Evolutionary conservation across 2,888 invertebrate genomes (phyloP), one percentile per base, ranked within the genome.

Genomic region (Agrotis clavis): DNA sequence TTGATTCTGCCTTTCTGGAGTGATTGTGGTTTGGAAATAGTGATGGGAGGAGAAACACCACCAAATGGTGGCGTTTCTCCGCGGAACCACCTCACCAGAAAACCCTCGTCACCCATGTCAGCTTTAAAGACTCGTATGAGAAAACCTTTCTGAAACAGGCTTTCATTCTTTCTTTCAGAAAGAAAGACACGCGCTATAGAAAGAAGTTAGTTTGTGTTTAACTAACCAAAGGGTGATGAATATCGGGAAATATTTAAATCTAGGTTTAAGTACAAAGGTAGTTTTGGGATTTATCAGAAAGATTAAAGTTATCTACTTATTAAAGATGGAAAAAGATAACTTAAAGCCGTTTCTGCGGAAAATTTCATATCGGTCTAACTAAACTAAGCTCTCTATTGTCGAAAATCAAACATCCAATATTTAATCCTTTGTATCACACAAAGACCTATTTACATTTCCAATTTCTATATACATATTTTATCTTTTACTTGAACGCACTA

Each of bases 401-500:
- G 35, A 53, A 53, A 54, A 53, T 21, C 0, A 11, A 25, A 67
- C 13, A 9, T 13, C 6, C 18, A 48, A 61, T 35, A 30, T 19
- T 2, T 68, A 50, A 68, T 69, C 30, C 48, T 16, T n/a, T 19
- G 13, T 35, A 35, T 25, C 41, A 25, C 16, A 21, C 7, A 47
- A 50, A 57, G 59, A 57, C 56, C 25, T 56, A 72, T 77, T 77
- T 71, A 74, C 59, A 77, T 71, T 48, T 61, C 14, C n/a, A 61
- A 71, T 78, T 56, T 21, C 18, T 30, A 13, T 41, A 62, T 56
- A 63, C 19, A 47, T 35, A 71, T 47, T 69, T 77, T 54, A 61
- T 63, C 67, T 71, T 47, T 65, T 53, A 53, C 50, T 64, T 7
- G 45, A 62, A 67, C 60, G 51, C 54, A 63, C 48, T 62, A 66